These are phyloP conservation scores for Rallus crepitans DNA, from an alignment of 2,797 vertebrate genomes.

Conservation along the genomic window DNA sequence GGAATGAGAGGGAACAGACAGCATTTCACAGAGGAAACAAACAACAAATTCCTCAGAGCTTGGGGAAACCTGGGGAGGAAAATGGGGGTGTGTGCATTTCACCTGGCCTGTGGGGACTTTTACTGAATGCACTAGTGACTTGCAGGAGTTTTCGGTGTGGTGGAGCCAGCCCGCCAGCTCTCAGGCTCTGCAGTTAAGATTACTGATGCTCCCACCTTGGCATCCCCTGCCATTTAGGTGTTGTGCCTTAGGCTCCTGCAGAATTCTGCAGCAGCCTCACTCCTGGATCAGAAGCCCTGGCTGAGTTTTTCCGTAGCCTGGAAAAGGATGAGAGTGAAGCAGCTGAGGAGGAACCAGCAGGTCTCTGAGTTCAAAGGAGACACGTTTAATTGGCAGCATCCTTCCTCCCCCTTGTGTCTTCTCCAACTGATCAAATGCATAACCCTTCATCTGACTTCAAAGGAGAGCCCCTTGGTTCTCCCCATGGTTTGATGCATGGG, in stretches of 20 bases:
- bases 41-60: background rate
- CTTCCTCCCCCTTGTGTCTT: background rate
- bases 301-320: background rate
- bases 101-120: background rate
- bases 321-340: background rate
- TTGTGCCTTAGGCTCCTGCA: background rate
- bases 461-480: background rate
- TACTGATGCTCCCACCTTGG: accelerated
- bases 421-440: background rate
- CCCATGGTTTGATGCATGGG: background rate
- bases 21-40: background rate
- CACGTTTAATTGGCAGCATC: background rate
- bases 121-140: background rate
- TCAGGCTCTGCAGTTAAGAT: background rate
- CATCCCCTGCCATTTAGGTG: background rate
- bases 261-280: background rate
- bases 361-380: background rate
- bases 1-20: background rate
- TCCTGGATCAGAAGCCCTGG: background rate
- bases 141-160: background rate
- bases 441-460: background rate
- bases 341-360: background rate
- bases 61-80: background rate
- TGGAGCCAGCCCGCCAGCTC: background rate
- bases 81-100: background rate